Evolutionary conservation across 2,113 vertebrate genomes (phyloP), one percentile per base, ranked within the genome.

Genomic region (Antennarius striatus): DNA sequence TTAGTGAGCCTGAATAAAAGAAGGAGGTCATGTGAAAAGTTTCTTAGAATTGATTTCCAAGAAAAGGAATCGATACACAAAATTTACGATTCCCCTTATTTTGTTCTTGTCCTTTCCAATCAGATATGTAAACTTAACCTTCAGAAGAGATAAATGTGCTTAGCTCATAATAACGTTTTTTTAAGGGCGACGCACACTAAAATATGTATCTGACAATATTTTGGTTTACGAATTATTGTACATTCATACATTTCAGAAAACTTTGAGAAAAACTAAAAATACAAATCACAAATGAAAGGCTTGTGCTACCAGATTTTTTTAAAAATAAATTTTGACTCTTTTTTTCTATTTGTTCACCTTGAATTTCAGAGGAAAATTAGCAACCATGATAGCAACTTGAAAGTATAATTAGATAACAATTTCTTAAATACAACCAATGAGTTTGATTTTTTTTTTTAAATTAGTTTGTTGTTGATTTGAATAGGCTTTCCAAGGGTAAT

Each of bases 11-110:
- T 73, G 75, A 81, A 22, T 12, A 43, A 11, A 43, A 43, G 11
- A 43, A 84, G 53, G 54, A 85, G 81, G 84, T 83, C 68, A 68
- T 49, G 51, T 55, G 69, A 3, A 77, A 86, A 72, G 71, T 81
- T 87, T 79, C 68, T 71, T 64, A 71, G 64, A 77, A 88, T 83
- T 10, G 68, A 89, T 85, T 84, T 83, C 16, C 54, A 64, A 52
- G 80, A 55, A 75, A 56, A 81, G 79, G 10, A 78, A 89, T 83
- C n/a, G 72, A 80, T 70, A 68, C 56, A 49, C 64, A 70, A 70
- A 75, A 80, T 75, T 72, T 63, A 56, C 15, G 10, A 71, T 71
- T 52, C 12, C 36, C 64, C 72, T 17, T 29, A 52, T 75, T 80
- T 60, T 73, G 36, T 56, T 42, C 59, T 75, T 65, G 72, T 76